phyloP scores from a whole-genome alignment of 2,888 invertebrate genomes.

The Portevinia maculata region DNA sequence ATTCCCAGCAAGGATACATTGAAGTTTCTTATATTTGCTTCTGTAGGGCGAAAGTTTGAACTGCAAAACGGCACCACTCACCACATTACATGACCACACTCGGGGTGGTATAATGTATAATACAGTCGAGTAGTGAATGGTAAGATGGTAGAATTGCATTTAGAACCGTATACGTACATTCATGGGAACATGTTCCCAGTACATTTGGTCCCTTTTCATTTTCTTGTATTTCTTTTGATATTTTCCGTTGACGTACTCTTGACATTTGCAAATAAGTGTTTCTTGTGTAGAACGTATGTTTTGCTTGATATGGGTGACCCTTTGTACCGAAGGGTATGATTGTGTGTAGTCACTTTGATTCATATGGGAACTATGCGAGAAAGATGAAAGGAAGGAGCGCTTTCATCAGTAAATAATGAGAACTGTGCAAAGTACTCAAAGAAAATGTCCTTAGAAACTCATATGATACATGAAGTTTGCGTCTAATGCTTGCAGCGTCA shows the following conservation, averaged over 20 bases:
- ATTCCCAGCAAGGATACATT: conserved; percentile 22
- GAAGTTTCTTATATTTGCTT: conserved; percentile 45
- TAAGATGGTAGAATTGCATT: neutral
- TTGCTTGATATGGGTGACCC: conserved; percentile 4
- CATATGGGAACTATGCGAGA: neutral
- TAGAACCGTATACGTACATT: neutral
- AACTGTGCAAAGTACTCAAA: too few relatives aligned
- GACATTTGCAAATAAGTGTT: conserved; percentile 48
- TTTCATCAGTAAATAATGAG: too few relatives aligned
- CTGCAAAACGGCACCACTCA: conserved; percentile 26
- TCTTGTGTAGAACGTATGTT: conserved; percentile 27
- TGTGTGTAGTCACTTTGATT: neutral
- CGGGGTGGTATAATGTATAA: conserved; percentile 14
- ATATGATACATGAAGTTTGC: too few relatives aligned
- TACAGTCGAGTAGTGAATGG: conserved; percentile 43
- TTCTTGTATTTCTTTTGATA: conserved; percentile 9
- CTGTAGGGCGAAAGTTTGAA: conserved; percentile 44
- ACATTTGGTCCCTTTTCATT: conserved; percentile 12
- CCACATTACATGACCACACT: conserved; percentile 40
- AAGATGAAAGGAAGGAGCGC: neutral
- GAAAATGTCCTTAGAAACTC: too few relatives aligned
- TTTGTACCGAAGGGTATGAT: neutral
- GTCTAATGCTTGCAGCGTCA: too few relatives aligned
- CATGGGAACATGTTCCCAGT: conserved; percentile 16
- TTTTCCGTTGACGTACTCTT: conserved; percentile 19